These are phyloP conservation scores for Blera fallax DNA, from an alignment of 2,888 invertebrate genomes.

Conservation along the genomic window DNA sequence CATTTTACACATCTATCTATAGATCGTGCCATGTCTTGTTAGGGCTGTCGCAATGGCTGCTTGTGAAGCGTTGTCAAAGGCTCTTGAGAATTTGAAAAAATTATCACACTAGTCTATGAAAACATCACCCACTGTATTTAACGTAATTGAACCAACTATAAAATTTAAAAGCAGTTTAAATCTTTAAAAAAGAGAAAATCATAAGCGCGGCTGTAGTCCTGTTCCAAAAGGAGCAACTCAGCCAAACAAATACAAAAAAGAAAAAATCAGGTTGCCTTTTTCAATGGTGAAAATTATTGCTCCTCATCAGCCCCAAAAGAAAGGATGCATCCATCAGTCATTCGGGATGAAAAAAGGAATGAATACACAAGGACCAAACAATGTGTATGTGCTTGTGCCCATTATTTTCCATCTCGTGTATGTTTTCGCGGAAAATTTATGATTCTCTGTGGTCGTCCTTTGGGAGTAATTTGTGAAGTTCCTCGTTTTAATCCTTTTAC, in stretches of 20 bases:
- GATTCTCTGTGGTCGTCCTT: constrained; percentile 65
- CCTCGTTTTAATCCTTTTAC: constrained; percentile 54
- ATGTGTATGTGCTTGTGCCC: constrained; percentile 1
- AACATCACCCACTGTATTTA: neutral
- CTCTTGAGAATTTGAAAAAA: neutral
- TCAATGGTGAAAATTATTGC: constrained; percentile 68
- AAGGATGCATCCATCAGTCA: constrained; percentile 59
- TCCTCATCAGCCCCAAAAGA: constrained; percentile 55
- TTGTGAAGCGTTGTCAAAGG: too few relatives aligned
- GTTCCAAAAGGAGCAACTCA: neutral
- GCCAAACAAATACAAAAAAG: neutral
- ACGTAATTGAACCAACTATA: neutral
- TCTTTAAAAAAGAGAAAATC: neutral
- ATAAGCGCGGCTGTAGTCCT: neutral
- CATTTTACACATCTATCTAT: too few relatives aligned
- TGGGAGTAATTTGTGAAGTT: constrained; percentile 69
- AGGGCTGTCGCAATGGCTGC: too few relatives aligned
- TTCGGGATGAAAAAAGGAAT: constrained; percentile 20
- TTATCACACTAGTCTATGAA: neutral
- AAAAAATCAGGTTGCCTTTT: constrained; percentile 43
- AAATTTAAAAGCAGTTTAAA: neutral
- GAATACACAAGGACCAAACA: neutral
- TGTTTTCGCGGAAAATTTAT: constrained; percentile 63
- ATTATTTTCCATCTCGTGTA: constrained; percentile 61
- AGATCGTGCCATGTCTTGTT: too few relatives aligned